A percentile compares a stretch with the other conserved stretches of the same genome.
phyloP scores from a whole-genome alignment of 2,888 invertebrate genomes.

The Acrocyrtus sp. region DNA sequence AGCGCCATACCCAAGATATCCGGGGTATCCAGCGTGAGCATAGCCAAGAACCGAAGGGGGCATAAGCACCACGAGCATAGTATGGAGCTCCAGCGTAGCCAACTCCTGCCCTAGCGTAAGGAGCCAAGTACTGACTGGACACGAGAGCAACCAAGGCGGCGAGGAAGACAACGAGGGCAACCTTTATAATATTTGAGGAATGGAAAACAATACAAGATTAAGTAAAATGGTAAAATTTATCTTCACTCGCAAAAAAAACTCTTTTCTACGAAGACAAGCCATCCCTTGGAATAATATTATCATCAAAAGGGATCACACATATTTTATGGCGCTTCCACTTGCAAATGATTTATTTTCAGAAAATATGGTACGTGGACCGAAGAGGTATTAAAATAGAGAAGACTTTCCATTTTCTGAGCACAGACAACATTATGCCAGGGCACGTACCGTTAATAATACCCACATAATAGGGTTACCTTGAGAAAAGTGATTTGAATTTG shows the following conservation, averaged over 20 bases:
- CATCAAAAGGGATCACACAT: constrained; percentile 32
- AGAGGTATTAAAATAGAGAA: too few species aligned
- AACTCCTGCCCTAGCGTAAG: constrained; percentile 18
- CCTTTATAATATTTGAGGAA: too few species aligned
- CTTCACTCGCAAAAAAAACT: background rate
- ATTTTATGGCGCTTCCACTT: too few species aligned
- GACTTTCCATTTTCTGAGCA: too few species aligned
- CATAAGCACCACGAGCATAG: constrained; percentile 29
- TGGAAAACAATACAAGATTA: constrained; percentile 34
- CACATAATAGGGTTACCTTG: too few species aligned
- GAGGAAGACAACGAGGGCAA: too few species aligned
- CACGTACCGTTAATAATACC: too few species aligned
- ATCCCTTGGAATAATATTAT: constrained; percentile 33
- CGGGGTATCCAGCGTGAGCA: constrained; percentile 22
- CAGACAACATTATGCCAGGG: too few species aligned
- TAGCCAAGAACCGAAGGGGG: constrained; percentile 27
- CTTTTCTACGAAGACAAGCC: background rate
- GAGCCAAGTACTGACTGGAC: constrained; percentile 53
- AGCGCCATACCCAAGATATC: constrained; percentile 29
- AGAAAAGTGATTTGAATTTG: too few species aligned
- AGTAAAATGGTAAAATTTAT: background rate
- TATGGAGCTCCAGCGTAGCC: constrained; percentile 28
- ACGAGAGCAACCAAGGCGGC: constrained; percentile 53
- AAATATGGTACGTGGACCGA: too few species aligned
- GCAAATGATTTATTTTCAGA: background rate